These are phyloP conservation scores for Lomographa bimaculata DNA, from an alignment of 2,888 invertebrate genomes.

Conservation along the genomic window DNA sequence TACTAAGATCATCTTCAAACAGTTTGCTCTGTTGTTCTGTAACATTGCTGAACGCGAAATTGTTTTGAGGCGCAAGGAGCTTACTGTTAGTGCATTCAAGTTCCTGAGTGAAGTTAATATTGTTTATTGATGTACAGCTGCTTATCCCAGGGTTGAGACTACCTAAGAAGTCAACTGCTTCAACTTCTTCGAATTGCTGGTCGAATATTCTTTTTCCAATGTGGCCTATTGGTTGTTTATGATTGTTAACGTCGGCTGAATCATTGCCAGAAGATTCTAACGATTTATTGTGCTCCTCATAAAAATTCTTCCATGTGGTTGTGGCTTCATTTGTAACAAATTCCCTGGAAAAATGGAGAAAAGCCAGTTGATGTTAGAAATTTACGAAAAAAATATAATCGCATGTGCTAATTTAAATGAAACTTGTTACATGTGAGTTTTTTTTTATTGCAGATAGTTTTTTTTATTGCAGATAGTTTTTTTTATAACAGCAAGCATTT, in stretches of 20 bases:
- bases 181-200: slow-evolving; percentile 66
- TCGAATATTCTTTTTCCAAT: slow-evolving; percentile 64
- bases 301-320: slow-evolving; percentile 75
- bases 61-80: slow-evolving; percentile 44
- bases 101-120: slow-evolving; percentile 47
- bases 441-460: no score
- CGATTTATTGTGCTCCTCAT: slow-evolving; percentile 73
- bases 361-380: no score
- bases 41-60: slow-evolving; percentile 61
- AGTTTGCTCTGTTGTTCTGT: slow-evolving; percentile 61
- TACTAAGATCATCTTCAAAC: slow-evolving; percentile 56
- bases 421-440: no score
- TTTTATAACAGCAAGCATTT: no score
- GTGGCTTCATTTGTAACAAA: slow-evolving; percentile 72
- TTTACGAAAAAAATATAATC: no score
- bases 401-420: no score
- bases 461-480: no score
- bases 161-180: slow-evolving; percentile 52
- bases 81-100: slow-evolving; percentile 53
- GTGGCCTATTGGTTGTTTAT: slow-evolving; percentile 52
- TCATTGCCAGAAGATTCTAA: slow-evolving; percentile 69
- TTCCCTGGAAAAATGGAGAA: slow-evolving; percentile 58
- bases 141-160: slow-evolving; percentile 39
- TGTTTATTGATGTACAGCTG: slow-evolving; percentile 50
- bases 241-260: slow-evolving; percentile 46